Conservation (phyloP, 2,888 invertebrate genomes). For the Heliconius cydno region DNA sequence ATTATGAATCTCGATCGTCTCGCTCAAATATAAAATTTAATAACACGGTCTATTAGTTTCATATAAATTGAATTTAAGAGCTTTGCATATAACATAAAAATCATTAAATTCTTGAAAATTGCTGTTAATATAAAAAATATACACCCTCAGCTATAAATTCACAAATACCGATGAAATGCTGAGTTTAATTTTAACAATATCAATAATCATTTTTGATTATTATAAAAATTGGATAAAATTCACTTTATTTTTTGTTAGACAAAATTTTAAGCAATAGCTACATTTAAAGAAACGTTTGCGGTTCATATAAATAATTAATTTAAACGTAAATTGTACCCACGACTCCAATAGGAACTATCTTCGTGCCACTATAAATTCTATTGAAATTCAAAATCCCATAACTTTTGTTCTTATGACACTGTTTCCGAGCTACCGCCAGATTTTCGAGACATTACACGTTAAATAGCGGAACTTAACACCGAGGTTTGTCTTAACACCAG, state of each 20-base stretch:
- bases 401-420: not conserved
- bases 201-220: no score
- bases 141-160: no score
- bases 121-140: not conserved
- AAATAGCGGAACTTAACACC: no score
- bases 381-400: not conserved
- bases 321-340: not conserved
- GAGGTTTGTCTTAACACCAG: no score
- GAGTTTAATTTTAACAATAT: no score
- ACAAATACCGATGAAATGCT: no score
- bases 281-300: not conserved
- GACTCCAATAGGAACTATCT: not conserved
- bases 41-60: not conserved
- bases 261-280: not conserved
- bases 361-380: not conserved
- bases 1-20: not conserved
- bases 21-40: not conserved
- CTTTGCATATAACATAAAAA: not conserved
- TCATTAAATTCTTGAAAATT: not conserved
- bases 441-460: no score
- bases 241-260: no score
- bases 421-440: no score
- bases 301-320: not conserved
- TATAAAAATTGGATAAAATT: no score
- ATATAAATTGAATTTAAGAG: not conserved